Evolutionary conservation across 2,113 vertebrate species (phyloP).

Genomic region (Calidris pugnax): DNA sequence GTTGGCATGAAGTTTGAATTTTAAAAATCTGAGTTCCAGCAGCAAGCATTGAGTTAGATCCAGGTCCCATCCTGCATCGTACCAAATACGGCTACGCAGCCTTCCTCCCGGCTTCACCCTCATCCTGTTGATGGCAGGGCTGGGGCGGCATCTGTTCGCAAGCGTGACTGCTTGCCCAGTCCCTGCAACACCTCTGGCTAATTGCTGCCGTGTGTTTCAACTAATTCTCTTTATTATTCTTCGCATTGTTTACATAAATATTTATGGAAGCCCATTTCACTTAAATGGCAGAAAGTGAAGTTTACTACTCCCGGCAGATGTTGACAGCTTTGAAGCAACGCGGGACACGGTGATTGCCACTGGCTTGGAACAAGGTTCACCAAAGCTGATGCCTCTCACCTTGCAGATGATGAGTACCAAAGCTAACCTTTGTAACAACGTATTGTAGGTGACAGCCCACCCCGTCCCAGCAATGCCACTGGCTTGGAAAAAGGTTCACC

Average conservation of each 20-base stretch:
- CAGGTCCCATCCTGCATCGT: background rate
- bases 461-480: rapidly evolving
- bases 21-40: background rate
- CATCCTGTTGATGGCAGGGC: background rate
- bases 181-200: background rate
- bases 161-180: background rate
- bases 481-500: background rate
- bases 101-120: background rate
- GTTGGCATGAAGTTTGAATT: background rate
- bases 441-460: background rate
- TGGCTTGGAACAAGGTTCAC: background rate
- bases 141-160: background rate
- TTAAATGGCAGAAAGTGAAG: background rate
- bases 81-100: background rate
- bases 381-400: background rate
- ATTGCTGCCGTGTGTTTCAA: background rate
- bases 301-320: background rate
- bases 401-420: background rate
- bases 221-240: background rate
- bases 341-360: background rate
- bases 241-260: background rate
- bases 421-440: background rate
- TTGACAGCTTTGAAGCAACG: background rate
- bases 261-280: background rate
- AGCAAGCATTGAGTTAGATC: background rate